These are phyloP conservation scores for Tachypleus tridentatus DNA, from an alignment of 1,140 invertebrate genomes.

Conservation along the genomic window DNA sequence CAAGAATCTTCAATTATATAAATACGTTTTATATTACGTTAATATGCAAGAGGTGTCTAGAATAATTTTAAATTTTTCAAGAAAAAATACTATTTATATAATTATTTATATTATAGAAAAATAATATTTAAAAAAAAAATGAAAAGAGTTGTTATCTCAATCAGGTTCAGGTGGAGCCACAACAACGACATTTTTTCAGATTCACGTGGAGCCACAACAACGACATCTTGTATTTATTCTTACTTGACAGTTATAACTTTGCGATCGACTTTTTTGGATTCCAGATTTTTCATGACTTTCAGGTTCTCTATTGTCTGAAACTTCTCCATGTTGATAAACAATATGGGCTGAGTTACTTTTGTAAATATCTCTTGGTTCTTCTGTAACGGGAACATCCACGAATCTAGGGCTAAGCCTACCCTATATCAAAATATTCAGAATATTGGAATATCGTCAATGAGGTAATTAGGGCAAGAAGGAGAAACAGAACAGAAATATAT, in stretches of 20 bases:
- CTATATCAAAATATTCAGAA: conserved; percentile 27
- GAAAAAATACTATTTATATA: too few relatives aligned
- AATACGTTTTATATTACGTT: too few relatives aligned
- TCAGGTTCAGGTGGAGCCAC: neutral
- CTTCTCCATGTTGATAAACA: conserved; percentile 52
- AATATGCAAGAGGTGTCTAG: too few relatives aligned
- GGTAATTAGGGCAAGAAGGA: too few relatives aligned
- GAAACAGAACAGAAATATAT: too few relatives aligned
- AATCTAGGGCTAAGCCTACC: conserved; percentile 46
- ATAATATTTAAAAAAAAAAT: neutral
- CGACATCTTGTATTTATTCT: conserved; percentile 13
- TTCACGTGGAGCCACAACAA: neutral
- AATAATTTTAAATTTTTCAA: too few relatives aligned
- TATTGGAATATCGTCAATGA: too few relatives aligned
- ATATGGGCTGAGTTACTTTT: conserved; percentile 41
- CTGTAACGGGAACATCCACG: conserved; percentile 56
- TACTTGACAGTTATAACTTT: conserved; percentile 41
- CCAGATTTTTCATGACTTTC: conserved; percentile 37
- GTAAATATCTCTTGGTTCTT: conserved; percentile 37
- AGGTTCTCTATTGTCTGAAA: conserved; percentile 51
- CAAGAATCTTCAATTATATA: too few relatives aligned
- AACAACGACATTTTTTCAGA: too few relatives aligned
- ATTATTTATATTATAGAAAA: too few relatives aligned
- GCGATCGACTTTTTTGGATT: conserved; percentile 22
- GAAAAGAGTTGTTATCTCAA: neutral